Base-by-base conservation (phyloP, 2,797 vertebrate genomes). In the Scarus forsteni region DNA sequence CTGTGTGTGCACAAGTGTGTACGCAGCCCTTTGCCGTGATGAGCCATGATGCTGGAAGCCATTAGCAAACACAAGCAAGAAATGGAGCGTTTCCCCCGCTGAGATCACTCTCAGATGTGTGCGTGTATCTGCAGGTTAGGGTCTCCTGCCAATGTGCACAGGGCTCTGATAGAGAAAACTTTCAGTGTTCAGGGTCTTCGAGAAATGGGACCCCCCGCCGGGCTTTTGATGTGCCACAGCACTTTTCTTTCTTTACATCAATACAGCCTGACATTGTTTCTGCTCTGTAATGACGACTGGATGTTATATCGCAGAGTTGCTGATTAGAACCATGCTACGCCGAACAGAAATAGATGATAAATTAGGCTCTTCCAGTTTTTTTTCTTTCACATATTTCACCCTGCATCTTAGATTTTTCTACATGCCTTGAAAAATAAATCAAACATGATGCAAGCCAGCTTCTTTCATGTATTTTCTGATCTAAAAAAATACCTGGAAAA, bases 31-130 rank as follows among this genome's bases (percentile, higher is more conserved):
- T 4, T 48, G 67, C 84, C 54, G 19, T 88, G 90, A 87, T 91
- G 83, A 92, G 89, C 89, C 64, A 62, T 78, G 79, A 91, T 91
- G 89, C 92, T 95, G 93, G 92, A 93, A 94, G 90, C 87, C 83
- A 94, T 94, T 95, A 93, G 74, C 81, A 88, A 86, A 90, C 87
- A 83, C 81, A 89, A 93, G 89, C 87, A 52, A 80, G 90, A 93
- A 94, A 92, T 94, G 85, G 88, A 93, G 92, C 90, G 72, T 90
- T 92, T 92, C 87, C 81, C 77, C 83, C 61, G 58, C 72, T 66
- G 79, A 90, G 90, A 94, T 94, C 83, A 76, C 89, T 93, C 83
- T 93, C 94, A 94, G 93, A 94, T 94, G 94, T 92, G 86, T 71
- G 67, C 79, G 40, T 73, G 61, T 60, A 50, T 55, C 35, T 75